phyloP scores from a whole-genome alignment of 2,888 invertebrate species.

The Dicyrtomina minuta region DNA sequence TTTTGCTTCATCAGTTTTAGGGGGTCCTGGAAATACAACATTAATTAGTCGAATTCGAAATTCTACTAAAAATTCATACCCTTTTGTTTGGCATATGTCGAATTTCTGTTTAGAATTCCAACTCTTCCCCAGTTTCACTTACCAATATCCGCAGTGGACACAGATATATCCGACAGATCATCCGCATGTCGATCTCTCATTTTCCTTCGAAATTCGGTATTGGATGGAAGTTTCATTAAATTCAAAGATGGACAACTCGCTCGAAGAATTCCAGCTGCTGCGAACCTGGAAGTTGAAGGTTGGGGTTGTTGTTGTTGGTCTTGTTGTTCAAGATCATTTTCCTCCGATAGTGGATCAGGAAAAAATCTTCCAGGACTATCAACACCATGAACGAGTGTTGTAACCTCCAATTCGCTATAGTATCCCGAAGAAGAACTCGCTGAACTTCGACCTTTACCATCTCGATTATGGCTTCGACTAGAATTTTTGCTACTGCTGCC shows the following conservation, averaged over 20 bases:
- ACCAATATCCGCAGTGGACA: constrained; percentile 18
- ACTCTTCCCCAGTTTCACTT: background rate
- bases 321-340: no score
- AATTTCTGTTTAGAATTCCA: background rate
- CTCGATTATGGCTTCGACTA: background rate
- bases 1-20: background rate
- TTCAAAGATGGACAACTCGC: constrained; percentile 28
- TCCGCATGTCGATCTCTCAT: background rate
- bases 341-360: background rate
- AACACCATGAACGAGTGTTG: background rate
- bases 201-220: background rate
- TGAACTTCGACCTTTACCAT: background rate
- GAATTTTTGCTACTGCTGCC: background rate
- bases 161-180: background rate
- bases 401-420: background rate
- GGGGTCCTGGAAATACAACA: background rate
- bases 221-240: background rate
- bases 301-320: no score
- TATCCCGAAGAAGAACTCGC: background rate
- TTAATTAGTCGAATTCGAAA: no score
- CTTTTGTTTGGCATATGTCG: no score
- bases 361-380: background rate
- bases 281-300: constrained; percentile 6
- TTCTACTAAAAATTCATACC: no score
- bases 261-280: constrained; percentile 5